Evolutionary conservation across 1,140 invertebrate genomes (phyloP), one percentile per base, ranked within the genome.

Genomic region (Spodoptera litura): DNA sequence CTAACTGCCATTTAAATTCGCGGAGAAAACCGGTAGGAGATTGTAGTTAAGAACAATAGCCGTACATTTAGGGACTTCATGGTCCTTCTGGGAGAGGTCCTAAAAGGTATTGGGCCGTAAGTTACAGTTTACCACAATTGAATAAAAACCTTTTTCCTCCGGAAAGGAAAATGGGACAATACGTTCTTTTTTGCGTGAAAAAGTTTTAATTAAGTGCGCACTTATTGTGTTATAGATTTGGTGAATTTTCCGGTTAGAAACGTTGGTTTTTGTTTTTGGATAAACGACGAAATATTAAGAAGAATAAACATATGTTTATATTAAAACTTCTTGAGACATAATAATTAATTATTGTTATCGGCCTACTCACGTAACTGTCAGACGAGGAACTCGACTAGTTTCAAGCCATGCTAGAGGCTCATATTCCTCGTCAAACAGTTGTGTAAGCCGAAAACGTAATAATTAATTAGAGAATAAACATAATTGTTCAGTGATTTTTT

Each of bases 91-190:
- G 59, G 59, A 62, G n/a, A n/a, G n/a, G 2, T 2, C 59, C 59
- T 62, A 62, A 62, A 38, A 62, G 59, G 35, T 31, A 8, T 61
- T 35, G 10, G 2, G 59, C 35, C 59, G 38, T 62, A 62, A 38
- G 31, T 62, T 38, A 62, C 59, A 62, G 13, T 62, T 62, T 62
- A 44, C 59, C 59, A 62, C 59, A 44, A 44, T 38, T 31, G 31
- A 62, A 62, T 62, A 15, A 62, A 62, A 62, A 31, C 59, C 38
- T 44, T 44, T 62, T 62, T 38, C 27, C 59, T 62, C 11, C 13
- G 59, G 8, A 38, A 44, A 25, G 55, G 20, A 56, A 62, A 59
- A 35, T 38, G n/a, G 27, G 59, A 38, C 31, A 11, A 38, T 6
- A 25, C 31, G 13, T 35, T 4, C 12, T 61, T 61, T 6, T 27